Evolutionary conservation across 2,888 invertebrate species (phyloP).

Genomic region (Camptogramma bilineatum): DNA sequence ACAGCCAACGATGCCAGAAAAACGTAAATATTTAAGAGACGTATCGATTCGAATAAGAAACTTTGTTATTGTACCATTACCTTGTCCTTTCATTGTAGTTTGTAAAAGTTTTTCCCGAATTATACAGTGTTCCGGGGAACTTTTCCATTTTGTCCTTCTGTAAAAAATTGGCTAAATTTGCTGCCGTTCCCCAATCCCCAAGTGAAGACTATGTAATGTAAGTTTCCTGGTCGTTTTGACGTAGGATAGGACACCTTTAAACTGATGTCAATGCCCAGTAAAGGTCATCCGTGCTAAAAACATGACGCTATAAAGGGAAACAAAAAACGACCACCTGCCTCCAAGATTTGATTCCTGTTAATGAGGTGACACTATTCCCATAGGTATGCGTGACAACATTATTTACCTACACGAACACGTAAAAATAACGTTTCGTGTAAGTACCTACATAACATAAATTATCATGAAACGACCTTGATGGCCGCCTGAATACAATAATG

Average conservation of each 20-base stretch:
- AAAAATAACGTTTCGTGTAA: conserved; percentile 44
- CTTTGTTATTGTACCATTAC: too few species aligned
- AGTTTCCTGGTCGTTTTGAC: neutral
- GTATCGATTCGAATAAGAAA: too few species aligned
- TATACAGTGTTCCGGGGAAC: too few species aligned
- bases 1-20: too few species aligned
- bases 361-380: conserved; percentile 40
- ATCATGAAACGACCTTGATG: conserved; percentile 5
- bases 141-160: too few species aligned
- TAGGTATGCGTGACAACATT: conserved; percentile 46
- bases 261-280: neutral
- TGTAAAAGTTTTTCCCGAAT: too few species aligned
- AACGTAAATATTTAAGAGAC: too few species aligned
- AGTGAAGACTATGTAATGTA: too few species aligned
- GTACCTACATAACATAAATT: conserved; percentile 25
- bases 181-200: too few species aligned
- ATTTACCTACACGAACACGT: conserved; percentile 35
- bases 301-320: neutral
- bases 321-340: neutral
- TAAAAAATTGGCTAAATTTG: too few species aligned
- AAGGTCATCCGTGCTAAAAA: conserved; percentile 6
- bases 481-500: neutral
- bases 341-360: conserved; percentile 24
- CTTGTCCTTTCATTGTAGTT: too few species aligned
- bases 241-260: neutral